phyloP scores from a whole-genome alignment of 1,140 invertebrate species.

The Portunus trituberculatus region DNA sequence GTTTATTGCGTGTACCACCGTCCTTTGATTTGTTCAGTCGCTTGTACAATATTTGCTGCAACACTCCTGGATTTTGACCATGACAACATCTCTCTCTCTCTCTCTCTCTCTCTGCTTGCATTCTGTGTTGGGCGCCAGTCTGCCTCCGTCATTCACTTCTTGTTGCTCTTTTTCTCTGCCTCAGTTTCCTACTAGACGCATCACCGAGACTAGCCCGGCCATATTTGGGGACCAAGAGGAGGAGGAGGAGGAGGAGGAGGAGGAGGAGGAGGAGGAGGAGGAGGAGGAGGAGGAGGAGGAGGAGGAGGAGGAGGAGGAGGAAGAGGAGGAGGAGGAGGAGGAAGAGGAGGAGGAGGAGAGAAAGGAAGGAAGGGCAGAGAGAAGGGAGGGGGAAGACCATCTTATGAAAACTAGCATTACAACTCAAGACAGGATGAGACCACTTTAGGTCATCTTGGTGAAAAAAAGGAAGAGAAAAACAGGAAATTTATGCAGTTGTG shows the following conservation, averaged over 20 bases:
- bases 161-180: background rate
- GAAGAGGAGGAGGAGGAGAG: background rate
- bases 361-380: background rate
- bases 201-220: background rate
- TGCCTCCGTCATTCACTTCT: background rate
- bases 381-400: background rate
- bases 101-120: background rate
- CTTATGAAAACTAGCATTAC: background rate
- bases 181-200: background rate
- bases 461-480: background rate
- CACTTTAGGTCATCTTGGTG: background rate
- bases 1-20: too few relatives aligned
- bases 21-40: too few relatives aligned
- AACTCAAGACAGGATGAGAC: background rate
- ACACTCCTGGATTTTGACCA: too few relatives aligned
- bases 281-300: background rate
- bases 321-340: background rate
- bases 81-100: background rate
- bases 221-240: background rate
- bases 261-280: background rate
- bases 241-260: constrained; percentile 5
- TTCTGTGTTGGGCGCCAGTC: background rate
- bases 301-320: background rate
- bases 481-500: too few relatives aligned
- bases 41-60: too few relatives aligned